A percentile compares a stretch with the other conserved stretches of the same genome.
Evolutionary conservation across 92 coral and sea anemone species (phyloP).

Genomic region (Blastomussa wellsi): DNA sequence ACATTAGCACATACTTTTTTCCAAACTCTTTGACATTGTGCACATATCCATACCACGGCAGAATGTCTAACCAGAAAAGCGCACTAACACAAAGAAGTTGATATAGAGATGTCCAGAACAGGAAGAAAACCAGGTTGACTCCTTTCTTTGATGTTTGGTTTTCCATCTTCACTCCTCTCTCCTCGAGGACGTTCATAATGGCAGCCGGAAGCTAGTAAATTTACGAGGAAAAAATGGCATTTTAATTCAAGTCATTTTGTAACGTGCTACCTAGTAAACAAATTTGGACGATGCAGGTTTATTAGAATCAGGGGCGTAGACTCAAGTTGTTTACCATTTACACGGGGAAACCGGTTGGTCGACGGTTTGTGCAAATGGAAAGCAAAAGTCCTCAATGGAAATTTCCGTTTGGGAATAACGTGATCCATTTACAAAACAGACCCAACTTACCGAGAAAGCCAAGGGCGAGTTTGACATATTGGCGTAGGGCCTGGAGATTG

Average conservation of each 20-base stretch:
- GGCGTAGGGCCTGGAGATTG: no score
- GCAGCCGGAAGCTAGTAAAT: slow-evolving; percentile 74
- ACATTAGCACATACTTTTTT: slow-evolving; percentile 62
- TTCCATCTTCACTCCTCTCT: slow-evolving; percentile 80
- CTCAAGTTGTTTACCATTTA: no score
- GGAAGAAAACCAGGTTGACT: slow-evolving; percentile 70
- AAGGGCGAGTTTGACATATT: no score
- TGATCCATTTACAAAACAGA: no score
- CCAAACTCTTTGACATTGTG: slow-evolving; percentile 70
- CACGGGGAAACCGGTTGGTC: no score
- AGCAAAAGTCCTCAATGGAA: no score
- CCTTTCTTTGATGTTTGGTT: slow-evolving; percentile 53
- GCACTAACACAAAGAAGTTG: slow-evolving; percentile 68
- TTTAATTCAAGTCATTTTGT: no score
- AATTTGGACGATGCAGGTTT: not conserved
- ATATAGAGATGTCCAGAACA: slow-evolving; percentile 92
- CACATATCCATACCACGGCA: slow-evolving; percentile 86
- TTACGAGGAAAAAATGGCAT: not conserved
- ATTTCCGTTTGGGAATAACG: no score
- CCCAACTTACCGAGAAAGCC: no score
- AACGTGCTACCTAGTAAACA: not conserved
- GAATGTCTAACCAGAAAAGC: no score
- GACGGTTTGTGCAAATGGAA: no score
- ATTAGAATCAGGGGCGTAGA: not conserved
- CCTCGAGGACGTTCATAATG: slow-evolving; percentile 77